Conservation (phyloP, 2,797 vertebrate species). For the Phaenicophaeus curvirostris region DNA sequence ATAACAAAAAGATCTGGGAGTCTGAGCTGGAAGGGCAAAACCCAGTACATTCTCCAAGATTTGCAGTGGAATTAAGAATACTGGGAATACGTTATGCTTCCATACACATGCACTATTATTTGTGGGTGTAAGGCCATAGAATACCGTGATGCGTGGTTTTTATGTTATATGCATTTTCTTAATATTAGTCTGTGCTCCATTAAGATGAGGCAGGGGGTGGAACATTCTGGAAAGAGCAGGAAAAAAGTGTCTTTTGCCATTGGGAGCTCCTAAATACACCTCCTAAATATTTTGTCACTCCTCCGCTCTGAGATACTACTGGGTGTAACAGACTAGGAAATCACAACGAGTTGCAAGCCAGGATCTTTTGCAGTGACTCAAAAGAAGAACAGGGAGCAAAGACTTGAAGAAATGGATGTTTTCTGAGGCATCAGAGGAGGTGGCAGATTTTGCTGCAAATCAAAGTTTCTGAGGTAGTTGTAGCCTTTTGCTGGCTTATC, state of each 20-base stretch:
- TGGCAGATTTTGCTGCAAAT: background rate
- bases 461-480: background rate
- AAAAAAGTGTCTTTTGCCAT: background rate
- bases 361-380: background rate
- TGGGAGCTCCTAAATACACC: background rate
- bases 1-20: background rate
- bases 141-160: background rate
- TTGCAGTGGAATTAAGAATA: background rate
- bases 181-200: background rate
- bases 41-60: background rate
- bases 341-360: background rate
- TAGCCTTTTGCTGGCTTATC: background rate
- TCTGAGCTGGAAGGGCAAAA: background rate
- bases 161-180: background rate
- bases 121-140: background rate
- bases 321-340: background rate
- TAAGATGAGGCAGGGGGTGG: background rate
- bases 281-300: background rate
- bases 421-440: accelerated
- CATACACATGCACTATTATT: background rate
- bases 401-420: background rate
- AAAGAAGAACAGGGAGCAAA: background rate
- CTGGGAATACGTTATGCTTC: background rate
- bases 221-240: background rate
- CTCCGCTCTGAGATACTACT: background rate